Base-by-base conservation (phyloP, 2,888 invertebrate genomes). In the Trisateles emortualis region DNA sequence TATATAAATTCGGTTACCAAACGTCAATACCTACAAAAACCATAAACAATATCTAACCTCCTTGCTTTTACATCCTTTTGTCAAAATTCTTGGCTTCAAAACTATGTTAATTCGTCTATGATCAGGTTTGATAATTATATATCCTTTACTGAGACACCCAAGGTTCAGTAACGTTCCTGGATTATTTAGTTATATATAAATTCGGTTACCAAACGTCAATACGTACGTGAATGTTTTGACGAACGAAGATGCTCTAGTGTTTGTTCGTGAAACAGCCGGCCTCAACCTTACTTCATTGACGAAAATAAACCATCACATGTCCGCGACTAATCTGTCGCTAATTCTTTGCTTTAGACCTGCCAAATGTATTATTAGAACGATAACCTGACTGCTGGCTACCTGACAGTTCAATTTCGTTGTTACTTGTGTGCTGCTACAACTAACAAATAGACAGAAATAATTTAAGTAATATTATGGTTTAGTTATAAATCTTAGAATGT, bases 231-330 rank as follows among this genome's bases (percentile, higher is more conserved):
- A 42, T 43, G 38, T 43, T 50, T 50, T 43, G 43, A 38, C 52
- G 22, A 26, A 26, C 26, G 26, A 41, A 24, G 22, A 38, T 42
- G 26, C 14, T 8, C 14, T 33, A 51, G 50, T 65, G 56, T 66
- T 64, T 64, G 64, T 59, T 64, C 65, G 52, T 68, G 66, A 64
- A 64, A 55, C 55, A 52, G 32, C 59, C 70, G 81, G 76, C 82
- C 83, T 83, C 83, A 81, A 83, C 83, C 83, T 84, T 83, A 76
- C 67, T 59, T 79, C 81, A 80, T 47, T 54, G 73, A 65, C 71
- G 62, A 72, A 83, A 83, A 84, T 84, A 84, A 71, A 59, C 59
- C 60, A 69, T 79, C 78, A 80, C 81, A 79, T 78, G 82, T 74
- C 72, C 56, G 48, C 58, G 32, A 59, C 74, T 78, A 79, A 83